These are phyloP conservation scores for Reinhardtius hippoglossoides DNA, from an alignment of 2,113 vertebrate species.

Conservation along the genomic window DNA sequence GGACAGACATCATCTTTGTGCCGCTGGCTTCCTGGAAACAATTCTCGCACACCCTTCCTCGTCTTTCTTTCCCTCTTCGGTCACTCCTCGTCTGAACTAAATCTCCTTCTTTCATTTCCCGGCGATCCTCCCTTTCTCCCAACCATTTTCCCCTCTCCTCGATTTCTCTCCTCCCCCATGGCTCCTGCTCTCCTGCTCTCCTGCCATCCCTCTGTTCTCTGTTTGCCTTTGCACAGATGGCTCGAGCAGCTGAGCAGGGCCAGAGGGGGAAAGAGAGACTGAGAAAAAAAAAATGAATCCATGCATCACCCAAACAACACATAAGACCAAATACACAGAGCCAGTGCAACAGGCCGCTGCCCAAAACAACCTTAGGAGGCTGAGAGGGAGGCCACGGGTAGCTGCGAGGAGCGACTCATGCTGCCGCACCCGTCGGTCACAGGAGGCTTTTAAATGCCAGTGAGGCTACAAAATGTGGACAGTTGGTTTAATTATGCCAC, in stretches of 20 bases:
- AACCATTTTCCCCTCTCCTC: conserved; percentile 29
- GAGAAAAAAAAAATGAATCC: conserved; percentile 13
- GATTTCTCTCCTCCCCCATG: conserved; percentile 34
- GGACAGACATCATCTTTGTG: conserved; percentile 64
- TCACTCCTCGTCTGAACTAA: conserved; percentile 46
- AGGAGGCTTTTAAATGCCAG: conserved; percentile 42
- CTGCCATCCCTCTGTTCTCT: conserved; percentile 75
- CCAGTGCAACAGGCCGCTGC: conserved; percentile 44
- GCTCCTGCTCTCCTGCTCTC: conserved; percentile 41
- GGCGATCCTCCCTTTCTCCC: conserved; percentile 36
- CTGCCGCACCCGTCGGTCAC: conserved; percentile 28
- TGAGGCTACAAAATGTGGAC: conserved; percentile 22
- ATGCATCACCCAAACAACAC: conserved; percentile 41
- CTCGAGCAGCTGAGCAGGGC: conserved; percentile 81
- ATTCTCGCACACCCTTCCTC: conserved; percentile 14
- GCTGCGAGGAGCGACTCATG: conserved; percentile 8
- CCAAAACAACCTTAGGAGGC: conserved; percentile 38
- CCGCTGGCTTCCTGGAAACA: conserved; percentile 54
- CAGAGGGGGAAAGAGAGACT: conserved; percentile 59
- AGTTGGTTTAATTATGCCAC: conserved; percentile 29
- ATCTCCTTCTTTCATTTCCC: conserved; percentile 45
- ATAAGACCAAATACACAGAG: conserved; percentile 33
- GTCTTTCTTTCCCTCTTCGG: conserved; percentile 41
- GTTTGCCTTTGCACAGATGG: conserved; percentile 83
- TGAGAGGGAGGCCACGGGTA: conserved; percentile 14